Percentiles rank a stretch among this genome's conserved stretches.
These are phyloP conservation scores for Oxyruncus cristatus DNA, from an alignment of 2,113 vertebrate genomes.

Conservation along the genomic window DNA sequence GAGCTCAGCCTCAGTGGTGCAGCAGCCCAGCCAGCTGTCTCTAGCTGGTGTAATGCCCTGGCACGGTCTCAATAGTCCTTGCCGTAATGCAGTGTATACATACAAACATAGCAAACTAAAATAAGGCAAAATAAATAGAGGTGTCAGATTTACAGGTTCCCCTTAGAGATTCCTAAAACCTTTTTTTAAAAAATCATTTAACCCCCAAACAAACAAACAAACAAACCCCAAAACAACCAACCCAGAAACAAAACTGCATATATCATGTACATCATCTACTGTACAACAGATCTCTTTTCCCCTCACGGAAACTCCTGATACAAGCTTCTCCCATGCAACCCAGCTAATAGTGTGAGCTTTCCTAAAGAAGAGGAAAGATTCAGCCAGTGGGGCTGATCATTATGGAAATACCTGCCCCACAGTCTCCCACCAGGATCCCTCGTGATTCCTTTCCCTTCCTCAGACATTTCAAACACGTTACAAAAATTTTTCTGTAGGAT, in stretches of 20 bases:
- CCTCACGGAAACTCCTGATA: background rate
- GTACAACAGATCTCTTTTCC: slow-evolving; percentile 66
- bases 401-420: background rate
- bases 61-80: slow-evolving; percentile 71
- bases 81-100: slow-evolving; percentile 82
- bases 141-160: slow-evolving; percentile 85
- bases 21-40: background rate
- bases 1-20: background rate
- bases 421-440: background rate
- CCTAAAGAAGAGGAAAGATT: slow-evolving; percentile 17
- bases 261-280: slow-evolving; percentile 82
- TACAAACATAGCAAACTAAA: slow-evolving; percentile 87
- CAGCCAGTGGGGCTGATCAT: background rate
- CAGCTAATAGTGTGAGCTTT: background rate
- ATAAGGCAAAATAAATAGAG: slow-evolving; percentile 93
- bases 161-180: slow-evolving; percentile 78
- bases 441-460: background rate
- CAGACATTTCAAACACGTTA: slow-evolving; percentile 35
- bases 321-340: background rate
- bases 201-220: slow-evolving; percentile 58
- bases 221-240: slow-evolving; percentile 66
- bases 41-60: slow-evolving; percentile 52
- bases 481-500: slow-evolving; percentile 29
- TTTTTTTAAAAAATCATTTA: slow-evolving; percentile 44
- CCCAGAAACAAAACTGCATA: slow-evolving; percentile 74